phyloP scores from a whole-genome alignment of 2,113 vertebrate genomes.

The Aleadryas rufinucha region DNA sequence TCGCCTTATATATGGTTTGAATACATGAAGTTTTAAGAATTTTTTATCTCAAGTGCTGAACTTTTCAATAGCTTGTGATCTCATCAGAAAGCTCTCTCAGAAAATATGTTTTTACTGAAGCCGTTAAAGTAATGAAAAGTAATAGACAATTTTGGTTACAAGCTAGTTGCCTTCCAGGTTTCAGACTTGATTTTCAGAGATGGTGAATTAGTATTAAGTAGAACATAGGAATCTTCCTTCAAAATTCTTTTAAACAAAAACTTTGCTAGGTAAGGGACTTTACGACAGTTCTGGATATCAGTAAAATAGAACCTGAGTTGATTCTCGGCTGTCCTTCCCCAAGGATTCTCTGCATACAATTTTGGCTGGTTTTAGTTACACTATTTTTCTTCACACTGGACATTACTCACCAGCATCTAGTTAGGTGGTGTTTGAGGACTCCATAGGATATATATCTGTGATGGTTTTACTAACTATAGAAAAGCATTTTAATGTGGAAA shows the following conservation, averaged over 20 bases:
- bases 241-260: not conserved
- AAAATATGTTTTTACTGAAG: not conserved
- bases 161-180: not conserved
- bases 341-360: not conserved
- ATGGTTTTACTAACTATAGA: not conserved
- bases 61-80: not conserved
- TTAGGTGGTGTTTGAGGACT: not conserved
- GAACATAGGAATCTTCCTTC: not conserved
- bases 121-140: not conserved
- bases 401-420: not conserved
- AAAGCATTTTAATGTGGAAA: not conserved
- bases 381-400: not conserved
- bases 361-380: not conserved
- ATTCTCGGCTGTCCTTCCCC: not conserved
- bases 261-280: not conserved
- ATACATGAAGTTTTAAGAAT: not conserved
- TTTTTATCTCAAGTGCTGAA: not conserved
- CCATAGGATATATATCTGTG: not conserved
- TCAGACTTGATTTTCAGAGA: not conserved
- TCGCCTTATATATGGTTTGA: not conserved
- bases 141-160: not conserved
- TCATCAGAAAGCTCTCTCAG: not conserved
- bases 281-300: not conserved
- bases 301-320: not conserved
- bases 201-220: not conserved